phyloP scores from a whole-genome alignment of 2,797 vertebrate genomes.

The Danio aesculapii region DNA sequence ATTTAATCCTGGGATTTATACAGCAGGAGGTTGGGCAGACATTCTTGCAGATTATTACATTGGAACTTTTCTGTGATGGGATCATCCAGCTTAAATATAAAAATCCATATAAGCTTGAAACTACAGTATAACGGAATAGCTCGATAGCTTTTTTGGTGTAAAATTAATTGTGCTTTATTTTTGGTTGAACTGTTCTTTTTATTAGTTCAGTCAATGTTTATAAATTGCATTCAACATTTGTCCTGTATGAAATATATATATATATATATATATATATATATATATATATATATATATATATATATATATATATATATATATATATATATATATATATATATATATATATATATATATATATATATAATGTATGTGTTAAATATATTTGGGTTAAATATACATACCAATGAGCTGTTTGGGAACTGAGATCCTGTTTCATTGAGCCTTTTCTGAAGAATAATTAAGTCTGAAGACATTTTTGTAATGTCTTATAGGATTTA shows the following conservation, averaged over 20 bases:
- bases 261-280: too few species aligned
- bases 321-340: too few species aligned
- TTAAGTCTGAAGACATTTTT: too few species aligned
- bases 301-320: too few species aligned
- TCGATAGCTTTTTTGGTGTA: not conserved
- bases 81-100: not conserved
- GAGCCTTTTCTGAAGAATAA: not conserved
- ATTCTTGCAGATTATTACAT: not conserved
- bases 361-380: too few species aligned
- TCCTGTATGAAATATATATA: not conserved
- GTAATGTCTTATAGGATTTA: too few species aligned
- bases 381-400: not conserved
- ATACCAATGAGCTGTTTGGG: not conserved
- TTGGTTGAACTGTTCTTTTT: slow-evolving; percentile 9
- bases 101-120: not conserved
- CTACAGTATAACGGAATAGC: too few species aligned
- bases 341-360: too few species aligned
- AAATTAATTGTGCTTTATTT: not conserved
- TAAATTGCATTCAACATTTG: not conserved
- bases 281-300: too few species aligned
- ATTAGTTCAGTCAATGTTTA: not conserved
- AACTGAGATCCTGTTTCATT: not conserved
- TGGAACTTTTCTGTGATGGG: not conserved
- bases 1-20: not conserved
- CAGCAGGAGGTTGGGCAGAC: not conserved